These are phyloP conservation scores for Trialeurodes vaporariorum DNA, from an alignment of 1,140 invertebrate genomes.

Conservation along the genomic window DNA sequence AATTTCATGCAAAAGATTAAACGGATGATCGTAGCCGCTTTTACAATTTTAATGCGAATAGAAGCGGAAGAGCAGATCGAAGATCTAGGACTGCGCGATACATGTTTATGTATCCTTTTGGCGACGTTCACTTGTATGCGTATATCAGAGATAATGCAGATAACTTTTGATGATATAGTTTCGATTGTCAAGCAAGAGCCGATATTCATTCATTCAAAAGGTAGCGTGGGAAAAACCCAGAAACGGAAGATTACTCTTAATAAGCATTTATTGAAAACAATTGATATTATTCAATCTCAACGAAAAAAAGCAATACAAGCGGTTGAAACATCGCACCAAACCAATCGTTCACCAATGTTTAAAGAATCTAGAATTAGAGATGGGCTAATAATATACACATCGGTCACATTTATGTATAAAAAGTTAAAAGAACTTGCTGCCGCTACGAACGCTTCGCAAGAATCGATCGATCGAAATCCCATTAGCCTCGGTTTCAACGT, in stretches of 20 bases:
- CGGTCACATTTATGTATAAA: not conserved
- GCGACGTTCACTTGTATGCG: not conserved
- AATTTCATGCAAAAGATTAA: not conserved
- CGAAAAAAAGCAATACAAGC: not conserved
- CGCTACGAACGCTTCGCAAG: not conserved
- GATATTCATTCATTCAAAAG: not conserved
- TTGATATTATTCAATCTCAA: not conserved
- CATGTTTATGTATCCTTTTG: not conserved
- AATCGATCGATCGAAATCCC: not conserved
- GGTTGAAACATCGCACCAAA: not conserved
- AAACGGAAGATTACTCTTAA: not conserved
- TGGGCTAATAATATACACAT: not conserved
- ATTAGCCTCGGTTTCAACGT: not conserved
- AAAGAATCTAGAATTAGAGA: not conserved
- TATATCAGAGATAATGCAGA: not conserved
- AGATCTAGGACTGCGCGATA: not conserved
- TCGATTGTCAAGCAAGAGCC: not conserved
- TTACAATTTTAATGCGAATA: not conserved
- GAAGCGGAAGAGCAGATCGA: not conserved
- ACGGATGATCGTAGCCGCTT: not conserved
- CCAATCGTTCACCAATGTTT: not conserved
- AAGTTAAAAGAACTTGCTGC: not conserved
- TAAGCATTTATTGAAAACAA: not conserved
- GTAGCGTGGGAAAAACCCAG: not conserved
- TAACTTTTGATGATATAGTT: not conserved